Conservation (phyloP, 2,797 vertebrate species). For the Tachyglossus aculeatus region DNA sequence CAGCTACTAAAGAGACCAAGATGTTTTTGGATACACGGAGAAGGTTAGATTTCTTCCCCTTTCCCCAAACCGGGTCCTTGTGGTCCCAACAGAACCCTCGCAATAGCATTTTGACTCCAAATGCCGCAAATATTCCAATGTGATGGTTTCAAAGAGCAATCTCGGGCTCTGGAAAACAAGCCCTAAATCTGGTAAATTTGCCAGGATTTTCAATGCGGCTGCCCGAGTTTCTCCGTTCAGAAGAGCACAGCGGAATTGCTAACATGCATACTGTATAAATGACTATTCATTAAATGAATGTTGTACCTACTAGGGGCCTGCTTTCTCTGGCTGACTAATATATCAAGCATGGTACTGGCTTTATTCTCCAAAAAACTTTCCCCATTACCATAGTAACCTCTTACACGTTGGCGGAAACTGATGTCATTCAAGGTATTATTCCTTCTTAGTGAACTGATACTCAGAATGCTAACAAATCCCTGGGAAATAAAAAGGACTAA, state of each 20-base stretch:
- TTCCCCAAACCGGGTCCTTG: neutral
- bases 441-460: conserved; percentile 71
- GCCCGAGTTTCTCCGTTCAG: conserved; percentile 69
- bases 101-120: conserved; percentile 33
- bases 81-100: conserved; percentile 19
- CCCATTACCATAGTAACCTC: conserved; percentile 87
- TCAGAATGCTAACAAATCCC: conserved; percentile 72
- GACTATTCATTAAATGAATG: conserved; percentile 69
- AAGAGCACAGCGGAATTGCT: conserved; percentile 59
- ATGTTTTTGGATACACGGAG: conserved; percentile 9
- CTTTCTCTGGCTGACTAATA: conserved; percentile 74
- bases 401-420: conserved; percentile 88
- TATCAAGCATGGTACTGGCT: conserved; percentile 81
- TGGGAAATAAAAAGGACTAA: conserved; percentile 82
- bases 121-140: conserved; percentile 60
- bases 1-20: neutral
- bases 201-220: conserved; percentile 67
- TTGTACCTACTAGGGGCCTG: conserved; percentile 58
- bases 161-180: conserved; percentile 60
- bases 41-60: conserved; percentile 24
- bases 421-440: conserved; percentile 85
- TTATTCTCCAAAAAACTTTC: conserved; percentile 83
- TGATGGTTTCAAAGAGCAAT: conserved; percentile 51
- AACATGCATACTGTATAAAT: conserved; percentile 63
- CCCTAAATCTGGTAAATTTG: conserved; percentile 67